Evolutionary conservation across 2,797 vertebrate species (phyloP).

Genomic region (Acanthiza pusilla): DNA sequence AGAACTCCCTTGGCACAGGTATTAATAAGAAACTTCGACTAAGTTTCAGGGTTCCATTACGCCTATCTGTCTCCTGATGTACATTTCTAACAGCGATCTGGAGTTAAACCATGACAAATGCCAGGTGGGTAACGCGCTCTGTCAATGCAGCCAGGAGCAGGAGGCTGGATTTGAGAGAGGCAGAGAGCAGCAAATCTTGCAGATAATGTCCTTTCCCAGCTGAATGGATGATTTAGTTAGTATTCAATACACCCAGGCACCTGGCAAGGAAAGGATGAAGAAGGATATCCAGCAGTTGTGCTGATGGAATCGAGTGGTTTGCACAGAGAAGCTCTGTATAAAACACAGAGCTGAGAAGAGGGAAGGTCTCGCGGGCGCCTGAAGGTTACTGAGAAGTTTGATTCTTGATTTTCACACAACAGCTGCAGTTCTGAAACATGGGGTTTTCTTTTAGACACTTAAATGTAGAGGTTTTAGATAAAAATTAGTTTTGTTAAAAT

Average conservation of each 20-base stretch:
- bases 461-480: no score
- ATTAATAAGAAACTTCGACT: neutral
- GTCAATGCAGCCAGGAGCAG: neutral
- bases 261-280: neutral
- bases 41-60: neutral
- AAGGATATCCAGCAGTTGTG: neutral
- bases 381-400: neutral
- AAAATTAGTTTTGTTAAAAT: no score
- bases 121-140: neutral
- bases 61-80: neutral
- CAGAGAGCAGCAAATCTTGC: neutral
- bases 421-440: no score
- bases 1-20: neutral
- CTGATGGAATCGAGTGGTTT: neutral
- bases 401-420: neutral
- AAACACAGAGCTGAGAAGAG: rapidly evolving
- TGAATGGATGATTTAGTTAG: neutral
- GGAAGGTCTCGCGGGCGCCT: neutral
- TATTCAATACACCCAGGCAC: neutral
- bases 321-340: rapidly evolving
- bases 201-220: neutral
- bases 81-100: neutral
- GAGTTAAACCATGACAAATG: neutral
- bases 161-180: neutral
- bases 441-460: no score